Evolutionary conservation across 2,113 vertebrate species (phyloP).

Genomic region (Geococcyx californianus): DNA sequence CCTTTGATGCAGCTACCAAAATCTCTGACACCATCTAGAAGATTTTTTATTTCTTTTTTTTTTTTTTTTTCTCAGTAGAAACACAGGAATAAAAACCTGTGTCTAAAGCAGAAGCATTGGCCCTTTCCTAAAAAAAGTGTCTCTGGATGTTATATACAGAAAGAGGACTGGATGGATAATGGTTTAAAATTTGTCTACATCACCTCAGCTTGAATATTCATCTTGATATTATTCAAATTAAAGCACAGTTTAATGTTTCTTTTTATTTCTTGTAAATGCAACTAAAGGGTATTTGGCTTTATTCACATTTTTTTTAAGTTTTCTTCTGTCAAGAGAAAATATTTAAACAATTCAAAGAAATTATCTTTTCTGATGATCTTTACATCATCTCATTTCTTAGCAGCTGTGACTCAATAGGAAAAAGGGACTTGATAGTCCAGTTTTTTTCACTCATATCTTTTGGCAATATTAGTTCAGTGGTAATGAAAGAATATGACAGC

Average conservation of each 20-base stretch:
- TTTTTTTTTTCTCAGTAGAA: background rate
- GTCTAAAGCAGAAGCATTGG: background rate
- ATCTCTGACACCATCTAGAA: background rate
- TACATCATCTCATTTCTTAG: background rate
- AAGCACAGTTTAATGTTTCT: background rate
- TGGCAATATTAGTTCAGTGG: background rate
- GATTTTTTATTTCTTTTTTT: too few species aligned
- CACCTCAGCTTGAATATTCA: background rate
- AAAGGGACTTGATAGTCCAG: background rate
- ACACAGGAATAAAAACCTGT: background rate
- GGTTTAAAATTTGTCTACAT: background rate
- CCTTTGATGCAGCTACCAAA: background rate
- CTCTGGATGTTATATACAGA: background rate
- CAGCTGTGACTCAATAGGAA: background rate
- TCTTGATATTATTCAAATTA: background rate
- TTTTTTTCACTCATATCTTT: background rate
- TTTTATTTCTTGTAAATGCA: background rate
- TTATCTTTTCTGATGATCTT: background rate
- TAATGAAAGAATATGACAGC: background rate
- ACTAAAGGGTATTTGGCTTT: background rate
- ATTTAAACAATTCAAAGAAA: background rate
- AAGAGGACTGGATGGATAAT: background rate
- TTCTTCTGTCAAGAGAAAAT: background rate
- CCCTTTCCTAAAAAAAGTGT: background rate
- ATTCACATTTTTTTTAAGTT: background rate